Percentiles rank a stretch among this genome's conserved stretches.
Evolutionary conservation across 2,888 invertebrate genomes (phyloP).

Genomic region (Drosophila pegasa): DNA sequence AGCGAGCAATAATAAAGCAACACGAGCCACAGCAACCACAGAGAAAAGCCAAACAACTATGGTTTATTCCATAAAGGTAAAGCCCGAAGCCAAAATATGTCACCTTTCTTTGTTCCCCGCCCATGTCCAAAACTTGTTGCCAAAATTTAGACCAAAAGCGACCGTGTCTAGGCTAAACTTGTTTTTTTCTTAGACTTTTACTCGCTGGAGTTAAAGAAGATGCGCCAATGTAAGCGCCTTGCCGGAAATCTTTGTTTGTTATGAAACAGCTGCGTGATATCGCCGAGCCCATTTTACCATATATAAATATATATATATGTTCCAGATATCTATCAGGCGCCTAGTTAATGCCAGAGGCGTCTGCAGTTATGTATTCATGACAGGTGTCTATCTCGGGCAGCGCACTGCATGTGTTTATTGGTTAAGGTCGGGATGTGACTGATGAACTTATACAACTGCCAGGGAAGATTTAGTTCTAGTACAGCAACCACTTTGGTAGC

Average conservation of each 20-base stretch:
- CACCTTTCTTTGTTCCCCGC: not conserved
- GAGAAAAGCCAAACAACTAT: slow-evolving; percentile 43
- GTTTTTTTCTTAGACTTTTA: slow-evolving; percentile 41
- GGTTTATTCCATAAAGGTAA: slow-evolving; percentile 79
- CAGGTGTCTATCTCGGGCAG: not conserved
- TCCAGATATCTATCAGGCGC: not conserved
- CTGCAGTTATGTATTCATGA: not conserved
- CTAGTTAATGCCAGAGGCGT: not conserved
- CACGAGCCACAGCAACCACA: slow-evolving; percentile 13
- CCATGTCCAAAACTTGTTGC: not conserved
- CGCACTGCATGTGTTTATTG: not conserved
- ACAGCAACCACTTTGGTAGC: not conserved
- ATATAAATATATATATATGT: not conserved
- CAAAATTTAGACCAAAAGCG: not conserved
- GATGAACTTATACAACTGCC: not conserved
- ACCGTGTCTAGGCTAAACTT: slow-evolving; percentile 6
- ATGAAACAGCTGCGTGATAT: not conserved
- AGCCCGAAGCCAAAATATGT: not conserved
- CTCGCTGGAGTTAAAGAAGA: slow-evolving; percentile 10
- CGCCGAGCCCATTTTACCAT: not conserved
- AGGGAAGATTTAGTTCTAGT: not conserved
- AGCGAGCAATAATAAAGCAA: slow-evolving; percentile 2
- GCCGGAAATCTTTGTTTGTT: not conserved
- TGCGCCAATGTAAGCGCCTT: no score
- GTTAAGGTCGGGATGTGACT: not conserved